These are phyloP conservation scores for Apogon talboti DNA, from an alignment of 2,797 vertebrate species.

Conservation along the genomic window DNA sequence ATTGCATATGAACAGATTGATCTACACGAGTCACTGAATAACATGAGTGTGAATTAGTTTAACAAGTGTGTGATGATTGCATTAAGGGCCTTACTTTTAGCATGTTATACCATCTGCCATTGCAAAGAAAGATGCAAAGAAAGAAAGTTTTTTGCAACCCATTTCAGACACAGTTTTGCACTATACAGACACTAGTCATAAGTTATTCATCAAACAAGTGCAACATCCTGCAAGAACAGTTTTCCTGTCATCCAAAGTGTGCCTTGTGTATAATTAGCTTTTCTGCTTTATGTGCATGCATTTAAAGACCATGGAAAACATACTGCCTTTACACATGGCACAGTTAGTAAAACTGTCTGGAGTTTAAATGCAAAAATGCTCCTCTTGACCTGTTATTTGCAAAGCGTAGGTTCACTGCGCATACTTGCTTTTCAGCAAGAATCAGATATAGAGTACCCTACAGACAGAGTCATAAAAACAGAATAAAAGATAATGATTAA, in stretches of 20 bases:
- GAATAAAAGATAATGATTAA: too few species aligned
- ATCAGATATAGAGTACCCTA: too few species aligned
- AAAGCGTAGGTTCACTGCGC: too few species aligned
- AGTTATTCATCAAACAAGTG: constrained; percentile 14
- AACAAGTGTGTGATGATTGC: constrained; percentile 32
- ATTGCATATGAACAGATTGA: constrained; percentile 54
- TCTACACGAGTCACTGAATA: constrained; percentile 31
- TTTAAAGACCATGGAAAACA: background rate
- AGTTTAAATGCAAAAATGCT: too few species aligned
- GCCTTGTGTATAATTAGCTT: background rate
- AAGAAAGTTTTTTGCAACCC: constrained; percentile 5
- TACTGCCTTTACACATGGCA: too few species aligned
- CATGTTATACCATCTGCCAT: constrained; percentile 53
- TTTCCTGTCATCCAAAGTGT: constrained; percentile 1
- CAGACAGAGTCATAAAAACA: too few species aligned
- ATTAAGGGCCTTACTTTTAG: constrained; percentile 33
- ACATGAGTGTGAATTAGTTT: constrained; percentile 35
- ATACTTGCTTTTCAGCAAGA: too few species aligned
- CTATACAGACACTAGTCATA: background rate
- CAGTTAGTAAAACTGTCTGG: too few species aligned
- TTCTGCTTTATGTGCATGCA: background rate
- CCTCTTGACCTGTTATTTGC: too few species aligned
- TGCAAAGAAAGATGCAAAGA: too few species aligned
- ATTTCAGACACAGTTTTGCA: background rate
- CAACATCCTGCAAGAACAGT: constrained; percentile 1